Evolutionary conservation across 2,888 invertebrate species (phyloP).

Genomic region (Netelia fuscicornis): DNA sequence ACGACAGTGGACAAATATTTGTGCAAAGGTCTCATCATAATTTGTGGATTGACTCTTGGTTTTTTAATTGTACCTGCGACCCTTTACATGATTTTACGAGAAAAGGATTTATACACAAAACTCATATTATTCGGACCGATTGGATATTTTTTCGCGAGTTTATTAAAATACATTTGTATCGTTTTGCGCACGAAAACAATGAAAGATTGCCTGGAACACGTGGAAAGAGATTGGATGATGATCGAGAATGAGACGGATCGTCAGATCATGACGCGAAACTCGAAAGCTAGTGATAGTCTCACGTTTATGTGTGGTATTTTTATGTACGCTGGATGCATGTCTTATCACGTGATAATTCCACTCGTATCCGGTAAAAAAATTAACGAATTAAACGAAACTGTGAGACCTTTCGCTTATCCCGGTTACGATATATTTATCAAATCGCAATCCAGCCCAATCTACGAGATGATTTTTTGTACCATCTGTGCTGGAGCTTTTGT

Average conservation of each 20-base stretch:
- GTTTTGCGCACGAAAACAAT: constrained; percentile 40
- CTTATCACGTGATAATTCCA: constrained; percentile 60
- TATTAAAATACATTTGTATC: constrained; percentile 44
- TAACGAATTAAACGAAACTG: constrained; percentile 34
- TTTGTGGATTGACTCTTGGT: constrained; percentile 16
- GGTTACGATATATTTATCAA: constrained; percentile 68
- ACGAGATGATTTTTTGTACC: constrained; percentile 65
- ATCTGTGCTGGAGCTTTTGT: constrained; percentile 56
- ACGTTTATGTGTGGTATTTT: constrained; percentile 69
- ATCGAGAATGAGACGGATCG: constrained; percentile 57
- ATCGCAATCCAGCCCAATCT: constrained; percentile 64
- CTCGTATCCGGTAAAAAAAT: constrained; percentile 46
- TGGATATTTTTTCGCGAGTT: constrained; percentile 29
- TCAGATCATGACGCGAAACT: constrained; percentile 59
- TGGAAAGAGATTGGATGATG: constrained; percentile 69
- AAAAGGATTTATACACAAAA: constrained; percentile 51
- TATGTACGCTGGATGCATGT: constrained; percentile 61
- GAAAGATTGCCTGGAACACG: constrained; percentile 62
- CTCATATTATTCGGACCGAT: constrained; percentile 52
- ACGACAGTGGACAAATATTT: constrained; percentile 8
- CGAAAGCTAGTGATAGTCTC: constrained; percentile 42
- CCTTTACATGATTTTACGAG: constrained; percentile 34
- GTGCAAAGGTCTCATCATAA: constrained; percentile 5
- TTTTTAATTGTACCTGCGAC: constrained; percentile 46
- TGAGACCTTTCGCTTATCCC: constrained; percentile 55